Base-by-base conservation (phyloP, 1,140 invertebrate species). In the Zaprionus kolodkinae region DNA sequence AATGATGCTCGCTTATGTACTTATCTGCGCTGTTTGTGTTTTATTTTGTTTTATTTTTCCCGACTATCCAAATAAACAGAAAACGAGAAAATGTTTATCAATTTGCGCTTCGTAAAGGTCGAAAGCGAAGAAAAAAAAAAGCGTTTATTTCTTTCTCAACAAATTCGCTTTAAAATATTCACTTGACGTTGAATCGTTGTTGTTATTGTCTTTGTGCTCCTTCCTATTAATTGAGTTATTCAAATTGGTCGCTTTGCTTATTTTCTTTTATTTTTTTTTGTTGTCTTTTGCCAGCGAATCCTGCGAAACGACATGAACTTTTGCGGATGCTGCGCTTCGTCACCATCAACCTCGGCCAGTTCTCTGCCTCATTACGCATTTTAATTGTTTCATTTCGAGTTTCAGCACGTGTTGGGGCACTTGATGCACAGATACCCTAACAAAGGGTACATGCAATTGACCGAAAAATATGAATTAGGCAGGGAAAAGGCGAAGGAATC, bases 191-290 rank as follows among this genome's bases (percentile, higher is more conserved):
- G 38, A n/a, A 21, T 25, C 17, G 45, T 36, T 57, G 35, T 70
- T 61, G 56, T 60, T 30, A n/a, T 27, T 63, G 35, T 64, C 67
- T 40, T 68, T 57, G 60, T 63, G 65, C 61, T 63, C 45, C 72
- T 40, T 76, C 55, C 61, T 73, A 81, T 81, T 81, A 81, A 81
- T 81, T 81, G 74, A 81, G 73, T 81, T 81, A 83, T 83, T 83
- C 64, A 83, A 83, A 76, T 82, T 83, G 71, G 36, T 33, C 57
- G 50, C 21, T 38, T 0, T 36, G 54, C 13, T 40, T 48, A n/a
- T 30, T 43, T 6, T 21, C 27, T 45, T 5, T 54, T n/a, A 15
- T 15, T 52, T 30, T 4, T 30, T 30, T 17, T n/a, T 48, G 25
- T 56, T 33, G 25, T 11, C 30, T 9, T 17, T 48, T 4, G 45